Evolutionary conservation across 1,140 invertebrate genomes (phyloP), one percentile per base, ranked within the genome.

Genomic region (Atta texana): DNA sequence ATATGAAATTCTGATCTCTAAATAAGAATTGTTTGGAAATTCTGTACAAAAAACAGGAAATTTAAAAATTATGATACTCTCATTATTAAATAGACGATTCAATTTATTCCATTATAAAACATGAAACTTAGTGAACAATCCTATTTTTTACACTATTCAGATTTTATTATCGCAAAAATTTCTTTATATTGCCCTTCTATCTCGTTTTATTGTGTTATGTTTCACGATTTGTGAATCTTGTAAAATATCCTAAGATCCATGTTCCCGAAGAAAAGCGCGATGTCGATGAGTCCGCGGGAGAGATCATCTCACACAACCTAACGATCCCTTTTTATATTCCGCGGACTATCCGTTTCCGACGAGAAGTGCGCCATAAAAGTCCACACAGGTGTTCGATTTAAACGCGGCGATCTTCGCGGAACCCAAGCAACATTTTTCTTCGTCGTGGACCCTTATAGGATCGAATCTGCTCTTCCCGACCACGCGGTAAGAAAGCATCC

Each of bases 341-440:
- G 28, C 28, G 34, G 31, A 55, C 61, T 44, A n/a, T 31, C 18
- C 69, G 28, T 66, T 74, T 61, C 21, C 31, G 39, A 7, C 57
- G 84, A 82, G 76, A 69, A 75, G 59, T 24, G 55, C 39, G 63
- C 90, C 90, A 89, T 91, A 91, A 88, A 90, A 92, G 89, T 89
- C 74, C 68, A 85, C 88, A 90, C 93, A 93, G 92, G 92, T 92
- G 93, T 93, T 91, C 90, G 85, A 90, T 85, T 91, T 91, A 92
- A 89, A 91, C 89, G 89, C 90, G 88, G 89, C 86, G 76, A 81
- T 61, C 80, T 93, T 93, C 93, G 92, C 66, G 89, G 93, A 93
- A 93, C 82, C 88, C 87, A 31, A 59, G 76, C 69, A 24, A 71
- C 44, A 75, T 34, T 89, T 78, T 89, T 90, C 85, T 89, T 89